Conservation (phyloP, 2,888 invertebrate genomes). For the Apoda limacodes region DNA sequence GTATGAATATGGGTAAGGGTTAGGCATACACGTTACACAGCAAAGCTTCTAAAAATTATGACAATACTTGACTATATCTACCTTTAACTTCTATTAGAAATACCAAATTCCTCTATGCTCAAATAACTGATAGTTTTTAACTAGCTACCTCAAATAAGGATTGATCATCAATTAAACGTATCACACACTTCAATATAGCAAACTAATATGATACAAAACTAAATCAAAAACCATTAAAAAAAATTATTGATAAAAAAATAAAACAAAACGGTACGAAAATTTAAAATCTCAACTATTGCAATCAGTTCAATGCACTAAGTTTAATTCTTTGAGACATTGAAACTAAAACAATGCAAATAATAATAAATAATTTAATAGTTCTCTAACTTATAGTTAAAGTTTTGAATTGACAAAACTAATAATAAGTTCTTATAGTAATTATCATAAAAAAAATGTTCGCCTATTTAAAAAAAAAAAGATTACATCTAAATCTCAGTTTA, state of each 20-base stretch:
- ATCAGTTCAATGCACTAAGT: slow-evolving; percentile 32
- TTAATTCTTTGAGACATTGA: slow-evolving; percentile 45
- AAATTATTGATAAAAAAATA: slow-evolving; percentile 29
- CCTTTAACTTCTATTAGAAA: slow-evolving; percentile 43
- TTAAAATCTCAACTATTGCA: no score
- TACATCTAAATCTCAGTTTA: no score
- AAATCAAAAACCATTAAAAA: slow-evolving; percentile 29
- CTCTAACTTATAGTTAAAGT: slow-evolving; percentile 70
- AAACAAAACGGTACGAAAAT: no score
- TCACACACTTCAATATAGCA: slow-evolving; percentile 61
- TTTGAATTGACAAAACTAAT: slow-evolving; percentile 67
- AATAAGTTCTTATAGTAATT: slow-evolving; percentile 63
- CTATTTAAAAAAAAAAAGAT: slow-evolving; percentile 31
- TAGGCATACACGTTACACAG: no score
- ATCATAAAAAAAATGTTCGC: slow-evolving; percentile 40
- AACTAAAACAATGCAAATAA: slow-evolving; percentile 40
- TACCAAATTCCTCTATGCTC: slow-evolving; percentile 48
- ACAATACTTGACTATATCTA: slow-evolving; percentile 44
- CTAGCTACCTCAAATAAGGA: slow-evolving; percentile 58
- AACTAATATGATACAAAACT: slow-evolving; percentile 30
- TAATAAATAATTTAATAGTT: slow-evolving; percentile 60
- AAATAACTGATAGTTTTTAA: slow-evolving; percentile 52
- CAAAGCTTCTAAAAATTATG: slow-evolving; percentile 50
- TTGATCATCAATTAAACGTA: slow-evolving; percentile 46
- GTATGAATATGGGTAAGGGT: no score